These are phyloP conservation scores for Autographa pulchrina DNA, from an alignment of 2,888 invertebrate genomes.

Conservation along the genomic window DNA sequence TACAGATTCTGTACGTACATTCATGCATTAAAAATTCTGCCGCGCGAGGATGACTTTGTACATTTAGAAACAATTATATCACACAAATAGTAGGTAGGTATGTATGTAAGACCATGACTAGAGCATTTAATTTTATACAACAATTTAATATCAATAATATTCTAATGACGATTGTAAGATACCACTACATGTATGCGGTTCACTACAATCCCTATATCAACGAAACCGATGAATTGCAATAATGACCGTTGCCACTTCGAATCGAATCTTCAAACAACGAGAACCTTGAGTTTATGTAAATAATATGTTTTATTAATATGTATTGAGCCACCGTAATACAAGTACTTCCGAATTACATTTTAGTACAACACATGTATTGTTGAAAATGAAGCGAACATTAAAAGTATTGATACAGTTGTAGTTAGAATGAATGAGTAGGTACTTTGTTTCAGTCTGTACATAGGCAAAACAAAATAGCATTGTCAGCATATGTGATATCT, in stretches of 20 bases:
- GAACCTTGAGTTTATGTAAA: constrained; percentile 26
- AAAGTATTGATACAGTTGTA: not conserved
- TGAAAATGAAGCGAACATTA: not conserved
- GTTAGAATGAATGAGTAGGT: not conserved
- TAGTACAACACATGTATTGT: constrained; percentile 5
- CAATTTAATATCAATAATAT: no score
- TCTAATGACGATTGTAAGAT: no score
- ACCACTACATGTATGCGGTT: no score
- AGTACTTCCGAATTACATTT: constrained; percentile 1
- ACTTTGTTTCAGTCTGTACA: not conserved
- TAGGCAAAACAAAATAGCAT: no score
- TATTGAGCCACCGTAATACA: constrained; percentile 12
- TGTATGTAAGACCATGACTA: no score
- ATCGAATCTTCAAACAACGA: constrained; percentile 6
- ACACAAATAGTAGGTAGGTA: not conserved
- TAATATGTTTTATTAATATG: constrained; percentile 11
- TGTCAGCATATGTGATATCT: no score
- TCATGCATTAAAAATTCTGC: not conserved
- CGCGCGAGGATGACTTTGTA: not conserved
- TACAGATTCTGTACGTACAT: no score
- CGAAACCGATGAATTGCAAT: not conserved
- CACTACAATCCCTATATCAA: no score
- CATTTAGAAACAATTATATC: not conserved
- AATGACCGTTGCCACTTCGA: not conserved
- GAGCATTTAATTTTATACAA: no score